Percentiles rank a stretch among this genome's conserved stretches.
Evolutionary conservation across 1,140 invertebrate genomes (phyloP).

Genomic region (Drosophila busckii): DNA sequence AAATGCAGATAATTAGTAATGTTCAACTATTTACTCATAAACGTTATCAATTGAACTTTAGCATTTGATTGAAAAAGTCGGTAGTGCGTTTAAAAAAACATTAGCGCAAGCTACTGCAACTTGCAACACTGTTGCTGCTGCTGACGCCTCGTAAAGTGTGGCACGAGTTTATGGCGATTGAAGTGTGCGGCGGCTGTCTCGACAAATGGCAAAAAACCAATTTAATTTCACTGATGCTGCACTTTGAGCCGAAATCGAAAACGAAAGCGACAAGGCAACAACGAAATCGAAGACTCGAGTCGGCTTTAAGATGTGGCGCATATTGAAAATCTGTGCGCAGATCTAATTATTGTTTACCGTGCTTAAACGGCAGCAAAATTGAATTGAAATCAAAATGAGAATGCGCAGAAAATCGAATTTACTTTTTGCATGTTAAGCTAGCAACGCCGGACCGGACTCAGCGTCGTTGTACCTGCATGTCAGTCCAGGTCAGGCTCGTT

Average conservation of each 20-base stretch:
- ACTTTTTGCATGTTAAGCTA: slow-evolving; percentile 54
- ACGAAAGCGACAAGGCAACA: slow-evolving; percentile 16
- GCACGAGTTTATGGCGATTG: slow-evolving; percentile 32
- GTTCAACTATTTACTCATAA: no score
- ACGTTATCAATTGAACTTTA: slow-evolving; percentile 4
- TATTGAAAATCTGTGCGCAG: slow-evolving; percentile 21
- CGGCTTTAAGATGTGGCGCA: slow-evolving; percentile 2
- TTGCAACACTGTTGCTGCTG: slow-evolving; percentile 18
- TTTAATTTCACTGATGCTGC: slow-evolving; percentile 74
- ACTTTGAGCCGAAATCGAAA: slow-evolving; percentile 72
- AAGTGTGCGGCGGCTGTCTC: slow-evolving; percentile 1
- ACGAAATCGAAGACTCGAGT: background rate
- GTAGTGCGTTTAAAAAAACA: slow-evolving; percentile 66
- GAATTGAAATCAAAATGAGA: slow-evolving; percentile 67
- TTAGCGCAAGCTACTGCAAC: slow-evolving; percentile 41
- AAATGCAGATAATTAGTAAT: no score
- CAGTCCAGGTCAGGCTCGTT: slow-evolving; percentile 31
- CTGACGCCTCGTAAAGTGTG: slow-evolving; percentile 43
- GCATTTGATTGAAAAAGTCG: slow-evolving; percentile 7
- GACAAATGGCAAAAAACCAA: slow-evolving; percentile 61
- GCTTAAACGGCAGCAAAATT: slow-evolving; percentile 70
- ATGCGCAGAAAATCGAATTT: slow-evolving; percentile 69
- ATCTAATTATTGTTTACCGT: slow-evolving; percentile 74
- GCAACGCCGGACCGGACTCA: slow-evolving; percentile 20
- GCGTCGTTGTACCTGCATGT: slow-evolving; percentile 22